Conservation (phyloP, 2,888 invertebrate species). For the Drosophila pegasa region DNA sequence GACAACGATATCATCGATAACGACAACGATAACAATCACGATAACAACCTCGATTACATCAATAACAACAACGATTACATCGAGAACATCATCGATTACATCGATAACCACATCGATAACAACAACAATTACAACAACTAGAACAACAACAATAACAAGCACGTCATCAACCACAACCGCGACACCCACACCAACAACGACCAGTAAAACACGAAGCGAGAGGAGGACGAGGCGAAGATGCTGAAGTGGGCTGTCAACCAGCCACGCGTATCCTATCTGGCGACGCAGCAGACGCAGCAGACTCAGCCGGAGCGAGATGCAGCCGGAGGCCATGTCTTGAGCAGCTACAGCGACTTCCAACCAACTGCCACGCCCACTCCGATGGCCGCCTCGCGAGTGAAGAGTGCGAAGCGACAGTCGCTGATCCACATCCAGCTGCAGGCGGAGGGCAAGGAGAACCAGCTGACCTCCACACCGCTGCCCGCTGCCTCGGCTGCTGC, state of each 20-base stretch:
- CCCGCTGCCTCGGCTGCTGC: constrained; percentile 29
- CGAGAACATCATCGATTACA: constrained; percentile 15
- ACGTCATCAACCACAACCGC: too few species aligned
- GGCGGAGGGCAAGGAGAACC: constrained; percentile 68
- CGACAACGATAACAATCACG: too few species aligned
- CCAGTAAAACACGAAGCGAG: background rate
- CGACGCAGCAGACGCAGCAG: constrained; percentile 28
- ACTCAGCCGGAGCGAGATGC: constrained; percentile 7
- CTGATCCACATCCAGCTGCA: constrained; percentile 10
- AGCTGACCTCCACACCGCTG: constrained; percentile 77
- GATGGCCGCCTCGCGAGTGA: background rate
- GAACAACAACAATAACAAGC: too few species aligned
- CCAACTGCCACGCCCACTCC: constrained; percentile 23
- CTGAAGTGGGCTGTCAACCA: constrained; percentile 84
- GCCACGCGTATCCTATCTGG: constrained; percentile 79
- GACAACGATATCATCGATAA: constrained; percentile 1
- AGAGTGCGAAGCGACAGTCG: constrained; percentile 48
- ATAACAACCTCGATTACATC: too few species aligned
- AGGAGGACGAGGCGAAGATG: constrained; percentile 58
- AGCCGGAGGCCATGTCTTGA: background rate
- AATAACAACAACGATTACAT: constrained; percentile 9
- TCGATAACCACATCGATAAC: constrained; percentile 29
- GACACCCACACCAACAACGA: background rate
- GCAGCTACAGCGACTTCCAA: constrained; percentile 29
- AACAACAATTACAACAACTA: constrained; percentile 6